Percentiles rank a stretch among this genome's conserved stretches.
These are phyloP conservation scores for Oxyura jamaicensis DNA, from an alignment of 2,113 vertebrate species.

Conservation along the genomic window DNA sequence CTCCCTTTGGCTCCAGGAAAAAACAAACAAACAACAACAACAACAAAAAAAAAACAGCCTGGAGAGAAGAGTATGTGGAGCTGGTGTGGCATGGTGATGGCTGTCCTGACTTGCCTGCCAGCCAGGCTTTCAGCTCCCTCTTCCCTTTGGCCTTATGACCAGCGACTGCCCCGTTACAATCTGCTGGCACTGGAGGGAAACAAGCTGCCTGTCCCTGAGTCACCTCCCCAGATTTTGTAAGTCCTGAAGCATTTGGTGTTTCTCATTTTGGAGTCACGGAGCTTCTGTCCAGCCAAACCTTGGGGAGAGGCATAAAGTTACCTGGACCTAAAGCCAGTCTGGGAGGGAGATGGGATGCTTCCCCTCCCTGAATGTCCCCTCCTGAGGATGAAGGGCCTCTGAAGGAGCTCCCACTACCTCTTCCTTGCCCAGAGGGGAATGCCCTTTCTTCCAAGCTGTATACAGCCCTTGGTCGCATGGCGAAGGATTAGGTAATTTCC, in stretches of 20 bases:
- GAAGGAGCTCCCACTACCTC: neutral
- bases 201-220: neutral
- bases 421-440: neutral
- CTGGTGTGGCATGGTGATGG: neutral
- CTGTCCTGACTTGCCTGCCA: neutral
- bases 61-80: neutral
- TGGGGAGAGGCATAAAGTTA: neutral
- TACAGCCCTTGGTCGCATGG: rapidly evolving
- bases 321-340: neutral
- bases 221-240: neutral
- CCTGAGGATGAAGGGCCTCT: neutral
- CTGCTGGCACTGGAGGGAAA: neutral
- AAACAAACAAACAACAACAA: neutral
- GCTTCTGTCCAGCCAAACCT: neutral
- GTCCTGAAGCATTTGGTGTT: neutral
- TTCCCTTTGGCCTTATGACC: neutral
- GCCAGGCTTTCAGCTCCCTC: neutral
- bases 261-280: neutral
- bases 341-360: neutral
- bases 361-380: neutral
- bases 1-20: neutral
- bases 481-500: conserved; percentile 49
- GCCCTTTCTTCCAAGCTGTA: neutral
- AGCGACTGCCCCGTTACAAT: neutral
- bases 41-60: neutral